Conservation (phyloP, 2,797 vertebrate species). For the Spheniscus humboldti region DNA sequence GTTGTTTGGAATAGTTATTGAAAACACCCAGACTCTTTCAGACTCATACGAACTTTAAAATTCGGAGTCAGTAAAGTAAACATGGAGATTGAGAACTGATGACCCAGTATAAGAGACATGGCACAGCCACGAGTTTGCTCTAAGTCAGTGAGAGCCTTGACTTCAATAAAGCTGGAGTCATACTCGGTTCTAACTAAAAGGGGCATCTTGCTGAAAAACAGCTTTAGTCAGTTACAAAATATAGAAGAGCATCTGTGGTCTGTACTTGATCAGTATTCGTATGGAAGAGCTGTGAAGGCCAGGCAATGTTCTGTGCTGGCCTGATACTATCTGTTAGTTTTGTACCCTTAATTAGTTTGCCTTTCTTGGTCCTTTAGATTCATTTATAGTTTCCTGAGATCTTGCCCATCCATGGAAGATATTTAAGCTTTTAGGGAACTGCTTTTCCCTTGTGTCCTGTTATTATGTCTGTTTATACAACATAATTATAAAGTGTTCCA, state of each 20-base stretch:
- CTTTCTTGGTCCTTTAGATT: neutral
- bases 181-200: neutral
- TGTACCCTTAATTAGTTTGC: neutral
- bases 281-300: neutral
- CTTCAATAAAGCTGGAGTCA: neutral
- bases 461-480: neutral
- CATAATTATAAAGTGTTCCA: neutral
- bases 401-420: neutral
- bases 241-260: neutral
- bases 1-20: neutral
- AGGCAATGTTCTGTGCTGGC: neutral
- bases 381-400: neutral
- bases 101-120: fast-evolving
- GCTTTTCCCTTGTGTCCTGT: neutral
- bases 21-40: neutral
- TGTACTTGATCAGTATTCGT: neutral
- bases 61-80: neutral
- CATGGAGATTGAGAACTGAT: neutral
- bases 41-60: neutral
- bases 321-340: neutral
- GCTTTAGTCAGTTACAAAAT: neutral
- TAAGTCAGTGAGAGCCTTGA: neutral
- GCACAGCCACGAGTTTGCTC: neutral
- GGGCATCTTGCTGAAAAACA: neutral
- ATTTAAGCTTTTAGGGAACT: neutral